phyloP scores from a whole-genome alignment of 2,797 vertebrate species.

The Botia kubotai region DNA sequence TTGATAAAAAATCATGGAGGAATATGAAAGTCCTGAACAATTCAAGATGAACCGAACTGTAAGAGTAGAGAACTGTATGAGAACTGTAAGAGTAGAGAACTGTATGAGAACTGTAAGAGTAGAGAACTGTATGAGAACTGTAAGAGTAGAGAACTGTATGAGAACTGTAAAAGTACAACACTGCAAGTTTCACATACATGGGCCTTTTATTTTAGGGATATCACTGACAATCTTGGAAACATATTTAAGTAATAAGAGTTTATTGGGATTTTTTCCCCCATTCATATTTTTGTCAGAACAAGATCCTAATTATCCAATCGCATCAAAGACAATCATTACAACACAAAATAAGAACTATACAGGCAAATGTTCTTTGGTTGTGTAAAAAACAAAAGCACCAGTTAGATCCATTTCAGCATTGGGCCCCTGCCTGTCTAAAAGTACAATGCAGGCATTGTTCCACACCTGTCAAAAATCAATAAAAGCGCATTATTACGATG shows the following conservation, averaged over 20 bases:
- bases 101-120: too few species aligned
- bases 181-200: neutral
- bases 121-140: too few species aligned
- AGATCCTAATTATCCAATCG: neutral
- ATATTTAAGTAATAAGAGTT: neutral
- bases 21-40: too few species aligned
- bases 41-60: too few species aligned
- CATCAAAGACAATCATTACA: neutral
- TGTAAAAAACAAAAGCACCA: conserved; percentile 35
- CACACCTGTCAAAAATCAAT: conserved; percentile 56
- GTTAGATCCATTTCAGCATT: conserved; percentile 48
- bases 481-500: conserved; percentile 54
- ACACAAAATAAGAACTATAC: conserved; percentile 6
- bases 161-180: too few species aligned
- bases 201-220: neutral
- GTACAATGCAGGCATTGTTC: conserved; percentile 64
- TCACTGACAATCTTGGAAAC: neutral
- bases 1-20: neutral
- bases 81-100: too few species aligned
- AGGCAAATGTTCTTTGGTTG: conserved; percentile 20
- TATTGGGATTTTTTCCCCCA: too few species aligned
- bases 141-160: too few species aligned
- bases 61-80: too few species aligned
- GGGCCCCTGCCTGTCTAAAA: conserved; percentile 41
- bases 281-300: too few species aligned